A percentile compares a stretch with the other conserved stretches of the same genome.
These are phyloP conservation scores for Tachina fera DNA, from an alignment of 2,888 invertebrate species.

Conservation along the genomic window DNA sequence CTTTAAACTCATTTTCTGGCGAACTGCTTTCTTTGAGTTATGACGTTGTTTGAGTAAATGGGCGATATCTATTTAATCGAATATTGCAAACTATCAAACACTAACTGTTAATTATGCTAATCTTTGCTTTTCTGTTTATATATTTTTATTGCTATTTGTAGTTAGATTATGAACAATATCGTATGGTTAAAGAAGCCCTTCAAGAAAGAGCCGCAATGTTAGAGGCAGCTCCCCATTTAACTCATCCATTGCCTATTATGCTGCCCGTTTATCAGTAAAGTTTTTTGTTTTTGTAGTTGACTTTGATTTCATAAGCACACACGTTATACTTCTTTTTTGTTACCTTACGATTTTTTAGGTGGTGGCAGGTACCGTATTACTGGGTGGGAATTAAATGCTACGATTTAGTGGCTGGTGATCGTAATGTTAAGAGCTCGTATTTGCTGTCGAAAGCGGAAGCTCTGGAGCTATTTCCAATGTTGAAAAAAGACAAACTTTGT, in stretches of 20 bases:
- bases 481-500: conserved; percentile 95
- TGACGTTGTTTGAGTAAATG: no score
- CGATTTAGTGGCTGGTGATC: conserved; percentile 97
- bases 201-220: conserved; percentile 97
- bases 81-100: neutral
- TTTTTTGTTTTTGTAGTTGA: conserved; percentile 49
- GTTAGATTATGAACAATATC: conserved; percentile 97
- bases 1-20: no score
- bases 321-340: conserved; percentile 9
- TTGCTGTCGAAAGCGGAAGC: conserved; percentile 96
- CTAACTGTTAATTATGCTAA: neutral
- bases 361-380: conserved; percentile 99
- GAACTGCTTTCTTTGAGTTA: no score
- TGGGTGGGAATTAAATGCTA: conserved; percentile 99
- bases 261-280: conserved; percentile 97
- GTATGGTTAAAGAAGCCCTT: conserved; percentile 99
- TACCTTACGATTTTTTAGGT: conserved; percentile 85
- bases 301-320: conserved; percentile 4
- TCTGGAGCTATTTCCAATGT: conserved; percentile 98
- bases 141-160: conserved; percentile 80
- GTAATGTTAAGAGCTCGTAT: conserved; percentile 97
- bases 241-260: conserved; percentile 98
- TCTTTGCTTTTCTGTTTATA: conserved; percentile 36
- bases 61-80: neutral
- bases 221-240: conserved; percentile 97